Evolutionary conservation across 2,888 invertebrate genomes (phyloP).

Genomic region (Drosophila atripex): DNA sequence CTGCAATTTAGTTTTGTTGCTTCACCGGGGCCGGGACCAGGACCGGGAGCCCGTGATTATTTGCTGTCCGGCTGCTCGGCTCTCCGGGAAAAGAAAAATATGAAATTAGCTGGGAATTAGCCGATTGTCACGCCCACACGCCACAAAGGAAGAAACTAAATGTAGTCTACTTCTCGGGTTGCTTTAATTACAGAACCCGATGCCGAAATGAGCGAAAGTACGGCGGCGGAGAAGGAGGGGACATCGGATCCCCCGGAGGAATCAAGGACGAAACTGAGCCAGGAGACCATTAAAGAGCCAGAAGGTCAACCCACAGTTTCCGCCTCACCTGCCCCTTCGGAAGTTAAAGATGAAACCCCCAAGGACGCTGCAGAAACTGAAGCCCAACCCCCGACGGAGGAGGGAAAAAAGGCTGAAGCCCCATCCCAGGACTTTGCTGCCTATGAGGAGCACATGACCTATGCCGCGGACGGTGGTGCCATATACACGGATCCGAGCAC

Average conservation of each 20-base stretch:
- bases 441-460: slow-evolving; percentile 87
- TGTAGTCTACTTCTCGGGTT: slow-evolving; percentile 58
- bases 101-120: slow-evolving; percentile 75
- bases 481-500: slow-evolving; percentile 90
- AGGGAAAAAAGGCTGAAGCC: slow-evolving; percentile 4
- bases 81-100: slow-evolving; percentile 51
- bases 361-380: neutral
- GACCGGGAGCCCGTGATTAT: slow-evolving; percentile 33
- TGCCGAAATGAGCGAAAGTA: slow-evolving; percentile 45
- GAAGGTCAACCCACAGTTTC: neutral
- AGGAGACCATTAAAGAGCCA: neutral
- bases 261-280: neutral
- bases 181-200: slow-evolving; percentile 61
- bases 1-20: slow-evolving; percentile 63
- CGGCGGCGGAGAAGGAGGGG: slow-evolving; percentile 1
- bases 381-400: neutral
- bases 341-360: neutral
- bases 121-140: slow-evolving; percentile 47
- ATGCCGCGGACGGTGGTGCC: slow-evolving; percentile 87
- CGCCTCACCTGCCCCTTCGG: neutral
- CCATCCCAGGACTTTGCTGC: slow-evolving; percentile 61
- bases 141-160: slow-evolving; percentile 50
- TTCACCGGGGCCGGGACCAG: slow-evolving; percentile 35
- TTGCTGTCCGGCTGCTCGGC: slow-evolving; percentile 30
- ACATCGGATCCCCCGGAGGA: neutral